These are phyloP conservation scores for Eupithecia vulgata DNA, from an alignment of 2,888 invertebrate genomes.

Conservation along the genomic window DNA sequence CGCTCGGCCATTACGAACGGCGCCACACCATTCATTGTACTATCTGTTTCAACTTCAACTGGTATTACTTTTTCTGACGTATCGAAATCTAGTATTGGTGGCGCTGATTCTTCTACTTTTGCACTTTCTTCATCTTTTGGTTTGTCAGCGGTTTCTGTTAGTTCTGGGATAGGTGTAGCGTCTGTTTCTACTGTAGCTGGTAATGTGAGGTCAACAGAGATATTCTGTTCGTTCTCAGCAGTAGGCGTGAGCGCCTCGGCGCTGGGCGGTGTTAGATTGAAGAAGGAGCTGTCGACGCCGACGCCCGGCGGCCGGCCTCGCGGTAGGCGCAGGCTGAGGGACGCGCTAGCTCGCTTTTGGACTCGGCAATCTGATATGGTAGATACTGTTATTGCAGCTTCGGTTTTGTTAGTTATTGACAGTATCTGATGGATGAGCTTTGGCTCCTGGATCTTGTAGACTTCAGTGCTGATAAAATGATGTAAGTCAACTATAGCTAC, in stretches of 20 bases:
- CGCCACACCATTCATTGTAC: constrained; percentile 45
- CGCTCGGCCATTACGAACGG: constrained; percentile 65
- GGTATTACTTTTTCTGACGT: constrained; percentile 46
- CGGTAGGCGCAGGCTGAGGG: constrained; percentile 73
- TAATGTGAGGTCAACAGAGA: constrained; percentile 47
- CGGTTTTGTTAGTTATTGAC: neutral
- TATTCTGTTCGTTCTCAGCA: constrained; percentile 45
- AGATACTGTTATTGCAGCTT: constrained; percentile 39
- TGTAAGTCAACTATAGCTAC: neutral
- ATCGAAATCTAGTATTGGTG: constrained; percentile 1
- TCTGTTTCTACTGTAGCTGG: constrained; percentile 12
- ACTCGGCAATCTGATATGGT: constrained; percentile 79
- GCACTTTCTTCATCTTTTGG: neutral
- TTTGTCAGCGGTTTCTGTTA: constrained; percentile 1
- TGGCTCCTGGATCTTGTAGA: neutral
- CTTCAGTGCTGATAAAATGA: constrained; percentile 1
- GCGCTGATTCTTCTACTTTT: constrained; percentile 25
- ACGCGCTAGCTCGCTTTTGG: constrained; percentile 75
- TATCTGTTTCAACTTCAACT: constrained; percentile 35
- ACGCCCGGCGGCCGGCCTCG: constrained; percentile 75
- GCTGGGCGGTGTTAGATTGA: constrained; percentile 79
- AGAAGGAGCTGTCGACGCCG: constrained; percentile 69
- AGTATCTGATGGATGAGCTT: neutral
- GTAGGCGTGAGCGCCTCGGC: constrained; percentile 74
- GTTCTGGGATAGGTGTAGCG: neutral